Evolutionary conservation across 1,140 invertebrate species (phyloP).

Genomic region (Heliconius himera): DNA sequence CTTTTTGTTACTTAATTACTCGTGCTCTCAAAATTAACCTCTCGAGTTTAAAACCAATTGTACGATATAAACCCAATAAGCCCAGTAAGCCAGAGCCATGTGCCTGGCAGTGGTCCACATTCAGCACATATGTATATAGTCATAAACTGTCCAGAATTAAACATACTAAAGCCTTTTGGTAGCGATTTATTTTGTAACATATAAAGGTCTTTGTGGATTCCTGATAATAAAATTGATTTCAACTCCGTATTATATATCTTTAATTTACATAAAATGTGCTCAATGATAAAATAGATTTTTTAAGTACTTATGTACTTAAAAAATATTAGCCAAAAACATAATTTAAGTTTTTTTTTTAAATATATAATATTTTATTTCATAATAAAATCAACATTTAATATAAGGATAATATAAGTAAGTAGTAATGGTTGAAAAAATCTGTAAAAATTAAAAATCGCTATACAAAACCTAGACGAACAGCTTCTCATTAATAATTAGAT

Average conservation of each 20-base stretch:
- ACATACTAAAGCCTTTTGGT: conserved; percentile 5
- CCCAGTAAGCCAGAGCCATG: conserved; percentile 12
- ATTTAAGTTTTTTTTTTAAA: no score
- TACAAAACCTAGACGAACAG: background rate
- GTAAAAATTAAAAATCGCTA: background rate
- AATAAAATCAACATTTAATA: no score
- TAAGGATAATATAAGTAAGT: no score
- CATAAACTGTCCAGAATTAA: conserved; percentile 22
- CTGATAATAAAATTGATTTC: background rate
- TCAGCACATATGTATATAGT: conserved; percentile 18
- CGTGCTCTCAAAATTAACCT: conserved; percentile 15
- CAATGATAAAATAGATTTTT: no score
- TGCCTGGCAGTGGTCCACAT: conserved; percentile 28
- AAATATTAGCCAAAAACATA: no score
- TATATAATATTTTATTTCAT: no score
- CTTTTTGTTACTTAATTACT: background rate
- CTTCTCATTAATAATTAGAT: background rate
- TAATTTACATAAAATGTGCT: no score
- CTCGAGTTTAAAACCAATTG: conserved; percentile 15
- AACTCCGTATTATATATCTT: background rate
- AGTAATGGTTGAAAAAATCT: no score
- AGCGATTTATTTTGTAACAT: background rate
- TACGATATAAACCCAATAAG: conserved; percentile 17
- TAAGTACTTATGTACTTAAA: no score
- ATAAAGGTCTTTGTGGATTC: background rate